Evolutionary conservation across 2,888 invertebrate genomes (phyloP).

Genomic region (Trachelus tabidus): DNA sequence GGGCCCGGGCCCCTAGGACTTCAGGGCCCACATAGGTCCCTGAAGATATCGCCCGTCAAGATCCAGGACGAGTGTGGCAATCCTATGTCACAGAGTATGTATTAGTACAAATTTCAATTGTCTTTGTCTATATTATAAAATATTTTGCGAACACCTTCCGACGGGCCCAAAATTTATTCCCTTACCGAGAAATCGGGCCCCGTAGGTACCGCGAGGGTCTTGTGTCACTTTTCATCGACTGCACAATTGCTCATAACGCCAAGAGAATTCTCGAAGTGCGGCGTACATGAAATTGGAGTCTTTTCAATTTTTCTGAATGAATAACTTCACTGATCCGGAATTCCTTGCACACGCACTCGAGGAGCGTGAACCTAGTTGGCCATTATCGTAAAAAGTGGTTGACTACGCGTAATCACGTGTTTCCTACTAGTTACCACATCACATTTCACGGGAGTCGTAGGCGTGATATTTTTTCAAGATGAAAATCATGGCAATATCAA

Average conservation of each 20-base stretch:
- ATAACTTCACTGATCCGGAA: background rate
- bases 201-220: background rate
- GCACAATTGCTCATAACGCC: background rate
- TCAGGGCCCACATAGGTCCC: slow-evolving; percentile 62
- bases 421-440: background rate
- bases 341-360: background rate
- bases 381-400: background rate
- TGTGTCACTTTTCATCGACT: background rate
- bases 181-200: background rate
- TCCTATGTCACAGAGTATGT: slow-evolving; percentile 61
- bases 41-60: slow-evolving; percentile 63
- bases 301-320: background rate
- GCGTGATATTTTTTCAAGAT: background rate
- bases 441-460: background rate
- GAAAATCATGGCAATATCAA: background rate
- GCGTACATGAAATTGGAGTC: background rate
- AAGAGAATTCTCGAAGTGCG: background rate
- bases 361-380: background rate
- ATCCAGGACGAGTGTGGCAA: slow-evolving; percentile 59
- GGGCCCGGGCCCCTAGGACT: slow-evolving; percentile 60
- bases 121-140: background rate
- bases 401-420: background rate
- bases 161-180: background rate
- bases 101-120: background rate
- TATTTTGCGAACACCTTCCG: background rate